A percentile compares a stretch with the other conserved stretches of the same genome.
These are phyloP conservation scores for Melanotaenia parkinsoni DNA, from an alignment of 2,797 vertebrate species.

Conservation along the genomic window DNA sequence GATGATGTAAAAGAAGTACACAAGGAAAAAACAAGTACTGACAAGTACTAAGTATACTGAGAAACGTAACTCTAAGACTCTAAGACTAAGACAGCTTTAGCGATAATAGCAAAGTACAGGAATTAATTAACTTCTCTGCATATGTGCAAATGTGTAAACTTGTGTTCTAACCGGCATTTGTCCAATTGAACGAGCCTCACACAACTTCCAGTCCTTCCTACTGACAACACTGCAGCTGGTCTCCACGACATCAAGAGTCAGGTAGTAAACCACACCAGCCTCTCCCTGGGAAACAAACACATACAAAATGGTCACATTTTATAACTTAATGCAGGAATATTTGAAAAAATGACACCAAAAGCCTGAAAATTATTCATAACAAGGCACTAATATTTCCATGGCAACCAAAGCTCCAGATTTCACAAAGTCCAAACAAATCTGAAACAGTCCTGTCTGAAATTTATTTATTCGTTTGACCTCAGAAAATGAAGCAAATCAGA, in stretches of 20 bases:
- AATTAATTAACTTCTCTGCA: not conserved
- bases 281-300: conserved; percentile 58
- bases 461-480: not conserved
- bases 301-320: not conserved
- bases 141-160: not conserved
- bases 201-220: conserved; percentile 65
- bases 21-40: too few species aligned
- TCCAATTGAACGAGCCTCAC: conserved; percentile 25
- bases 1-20: too few species aligned
- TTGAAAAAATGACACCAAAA: not conserved
- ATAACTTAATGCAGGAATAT: not conserved
- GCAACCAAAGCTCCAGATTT: not conserved
- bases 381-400: not conserved
- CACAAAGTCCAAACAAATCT: too few species aligned
- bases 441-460: not conserved
- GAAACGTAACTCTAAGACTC: too few species aligned
- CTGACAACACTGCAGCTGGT: conserved; percentile 81
- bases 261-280: conserved; percentile 67
- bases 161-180: conserved; percentile 63
- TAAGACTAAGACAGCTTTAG: not conserved
- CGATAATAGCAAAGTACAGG: too few species aligned
- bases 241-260: conserved; percentile 80
- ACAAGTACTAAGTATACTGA: too few species aligned
- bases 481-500: not conserved
- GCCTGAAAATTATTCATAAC: not conserved